Conservation (phyloP, 2,113 vertebrate genomes). For the Corythoichthys haematopterus region DNA sequence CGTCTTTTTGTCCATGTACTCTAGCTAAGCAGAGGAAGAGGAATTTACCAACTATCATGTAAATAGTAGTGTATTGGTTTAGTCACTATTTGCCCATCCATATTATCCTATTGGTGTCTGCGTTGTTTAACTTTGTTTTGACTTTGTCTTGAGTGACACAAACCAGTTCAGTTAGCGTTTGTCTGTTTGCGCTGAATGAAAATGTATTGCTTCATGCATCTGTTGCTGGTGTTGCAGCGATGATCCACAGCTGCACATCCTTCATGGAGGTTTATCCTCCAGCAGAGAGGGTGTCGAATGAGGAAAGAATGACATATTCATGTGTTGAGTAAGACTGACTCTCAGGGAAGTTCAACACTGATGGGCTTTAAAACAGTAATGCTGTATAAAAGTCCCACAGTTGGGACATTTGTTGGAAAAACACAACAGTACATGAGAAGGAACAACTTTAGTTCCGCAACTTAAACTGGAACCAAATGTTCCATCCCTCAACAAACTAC, state of each 20-base stretch:
- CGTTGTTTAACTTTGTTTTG: neutral
- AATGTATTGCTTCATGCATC: slow-evolving; percentile 2
- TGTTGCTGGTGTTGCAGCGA: neutral
- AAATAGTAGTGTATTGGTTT: neutral
- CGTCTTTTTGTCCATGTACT: neutral
- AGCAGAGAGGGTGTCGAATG: slow-evolving; percentile 6
- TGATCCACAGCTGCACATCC: slow-evolving; percentile 23
- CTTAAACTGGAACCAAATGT: neutral
- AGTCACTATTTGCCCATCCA: neutral
- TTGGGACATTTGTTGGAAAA: neutral
- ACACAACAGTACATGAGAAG: neutral
- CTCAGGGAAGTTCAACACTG: slow-evolving; percentile 4
- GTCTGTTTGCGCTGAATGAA: slow-evolving; percentile 7
- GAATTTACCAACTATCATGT: neutral
- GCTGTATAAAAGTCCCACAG: neutral
- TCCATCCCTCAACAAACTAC: neutral
- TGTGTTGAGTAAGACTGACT: neutral
- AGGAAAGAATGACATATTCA: slow-evolving; percentile 11
- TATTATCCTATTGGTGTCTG: neutral
- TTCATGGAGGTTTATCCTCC: slow-evolving; percentile 12
- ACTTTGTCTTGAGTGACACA: slow-evolving; percentile 1
- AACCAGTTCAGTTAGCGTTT: neutral
- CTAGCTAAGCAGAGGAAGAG: neutral
- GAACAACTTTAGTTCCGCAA: neutral
- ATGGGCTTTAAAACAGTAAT: slow-evolving; percentile 2